Evolutionary conservation across 2,888 invertebrate genomes (phyloP).

Genomic region (Onchidella celtica): DNA sequence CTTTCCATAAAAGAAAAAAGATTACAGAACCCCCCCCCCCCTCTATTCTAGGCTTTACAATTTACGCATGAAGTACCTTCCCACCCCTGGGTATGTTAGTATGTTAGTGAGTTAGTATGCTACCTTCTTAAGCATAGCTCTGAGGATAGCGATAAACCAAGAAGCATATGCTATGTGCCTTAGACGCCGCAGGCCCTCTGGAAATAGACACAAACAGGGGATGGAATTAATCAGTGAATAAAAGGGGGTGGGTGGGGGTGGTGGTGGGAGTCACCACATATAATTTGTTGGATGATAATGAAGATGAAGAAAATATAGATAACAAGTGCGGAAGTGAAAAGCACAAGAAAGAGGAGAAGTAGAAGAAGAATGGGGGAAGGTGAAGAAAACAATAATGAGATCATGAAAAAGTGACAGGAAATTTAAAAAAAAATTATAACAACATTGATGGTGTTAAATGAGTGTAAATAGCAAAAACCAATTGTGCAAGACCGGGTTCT

Average conservation of each 20-base stretch:
- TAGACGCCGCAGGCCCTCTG: slow-evolving; percentile 66
- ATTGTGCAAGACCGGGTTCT: too few relatives aligned
- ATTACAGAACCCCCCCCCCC: background rate
- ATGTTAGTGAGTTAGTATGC: slow-evolving; percentile 56
- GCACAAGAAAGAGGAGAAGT: too few relatives aligned
- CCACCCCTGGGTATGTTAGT: slow-evolving; percentile 8
- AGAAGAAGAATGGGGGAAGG: too few relatives aligned
- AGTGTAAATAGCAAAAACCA: too few relatives aligned
- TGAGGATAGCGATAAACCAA: slow-evolving; percentile 68
- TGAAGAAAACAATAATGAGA: too few relatives aligned
- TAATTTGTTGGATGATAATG: background rate
- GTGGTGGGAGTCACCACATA: background rate
- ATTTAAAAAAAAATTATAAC: background rate
- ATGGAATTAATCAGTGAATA: background rate
- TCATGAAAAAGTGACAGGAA: too few relatives aligned
- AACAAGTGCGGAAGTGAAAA: background rate
- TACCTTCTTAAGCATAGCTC: slow-evolving; percentile 51
- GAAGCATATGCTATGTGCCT: slow-evolving; percentile 66
- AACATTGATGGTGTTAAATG: too few relatives aligned
- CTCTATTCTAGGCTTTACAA: background rate
- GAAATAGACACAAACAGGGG: slow-evolving; percentile 54
- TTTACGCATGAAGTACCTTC: background rate
- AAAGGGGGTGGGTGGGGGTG: background rate
- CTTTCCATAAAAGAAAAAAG: too few relatives aligned
- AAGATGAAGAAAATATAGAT: background rate